Base-by-base conservation (phyloP, 2,888 invertebrate species). In the Hypselothyrea guttata region DNA sequence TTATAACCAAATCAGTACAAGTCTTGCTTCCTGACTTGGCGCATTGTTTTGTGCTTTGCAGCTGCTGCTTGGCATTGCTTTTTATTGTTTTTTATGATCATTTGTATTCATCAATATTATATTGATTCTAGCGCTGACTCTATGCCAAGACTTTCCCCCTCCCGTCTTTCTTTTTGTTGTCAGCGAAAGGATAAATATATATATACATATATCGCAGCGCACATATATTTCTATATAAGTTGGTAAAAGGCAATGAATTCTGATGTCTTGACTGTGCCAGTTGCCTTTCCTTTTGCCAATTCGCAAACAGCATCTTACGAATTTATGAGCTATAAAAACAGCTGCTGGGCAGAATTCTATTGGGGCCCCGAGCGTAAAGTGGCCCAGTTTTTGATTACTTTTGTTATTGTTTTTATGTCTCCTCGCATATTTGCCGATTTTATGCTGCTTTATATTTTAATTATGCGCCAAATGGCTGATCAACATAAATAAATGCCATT, bases 41-140 rank as follows among this genome's bases (percentile, higher is more conserved):
- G 56, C 44, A 60, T 62, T 65, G 54, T 68, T 64, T 61, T 51
- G 48, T 44, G 22, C 22, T 5, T 22, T 22, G 59, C 77, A 81
- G 77, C 75, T 78, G 83, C 74, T 71, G 76, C 71, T 74, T 77
- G 70, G 75, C 72, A 74, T 68, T 75, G 78, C 63, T 70, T 85
- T 84, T 84, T 85, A 85, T 85, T 85, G 74, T 82, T 76, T 84
- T 85, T 83, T 84, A 84, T 84, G 83, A 78, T 81, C 85, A 84
- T 83, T 76, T 84, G 83, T 83, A 85, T 84, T 84, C 84, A 85
- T 84, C 81, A 84, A 83, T 83, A 78, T 81, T 67, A 76, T 83
- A 78, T 81, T 83, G 85, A 75, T 85, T 81, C 55, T 44, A 30
- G 54, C 46, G 56, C 60, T 31, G 30, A 18, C 35, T 28, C 34